Evolutionary conservation across 2,113 vertebrate species (phyloP).

Genomic region (Otis tarda): DNA sequence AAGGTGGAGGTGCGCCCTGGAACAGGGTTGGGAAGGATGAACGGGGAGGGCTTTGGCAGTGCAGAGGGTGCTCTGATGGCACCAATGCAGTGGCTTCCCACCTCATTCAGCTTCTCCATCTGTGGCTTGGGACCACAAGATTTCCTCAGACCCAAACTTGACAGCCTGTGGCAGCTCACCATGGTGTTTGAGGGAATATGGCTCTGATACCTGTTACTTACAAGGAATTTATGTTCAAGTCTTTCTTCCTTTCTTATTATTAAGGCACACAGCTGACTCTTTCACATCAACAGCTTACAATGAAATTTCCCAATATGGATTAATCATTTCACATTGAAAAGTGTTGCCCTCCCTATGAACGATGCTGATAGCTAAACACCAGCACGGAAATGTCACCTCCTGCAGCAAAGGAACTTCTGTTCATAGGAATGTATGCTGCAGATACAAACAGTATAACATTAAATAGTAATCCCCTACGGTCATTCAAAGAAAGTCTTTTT

Average conservation of each 20-base stretch:
- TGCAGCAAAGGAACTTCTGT: not conserved
- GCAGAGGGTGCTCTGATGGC: not conserved
- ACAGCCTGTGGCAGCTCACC: not conserved
- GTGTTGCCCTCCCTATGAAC: not conserved
- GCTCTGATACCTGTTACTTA: not conserved
- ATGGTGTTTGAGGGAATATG: too few species aligned
- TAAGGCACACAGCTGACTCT: not conserved
- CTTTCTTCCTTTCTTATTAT: not conserved
- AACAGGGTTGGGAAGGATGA: not conserved
- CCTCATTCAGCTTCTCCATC: not conserved
- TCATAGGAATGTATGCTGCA: fast-evolving
- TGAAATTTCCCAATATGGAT: not conserved
- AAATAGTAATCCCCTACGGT: not conserved
- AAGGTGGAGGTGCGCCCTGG: too few species aligned
- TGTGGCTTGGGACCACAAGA: not conserved
- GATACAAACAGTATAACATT: not conserved
- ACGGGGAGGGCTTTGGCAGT: not conserved
- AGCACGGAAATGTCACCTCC: not conserved
- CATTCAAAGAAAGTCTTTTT: not conserved
- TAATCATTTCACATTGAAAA: not conserved
- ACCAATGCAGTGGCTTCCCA: fast-evolving
- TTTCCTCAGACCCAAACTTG: not conserved
- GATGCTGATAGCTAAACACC: not conserved
- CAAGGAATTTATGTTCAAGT: not conserved
- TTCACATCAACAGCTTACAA: not conserved